Evolutionary conservation across 2,888 invertebrate species (phyloP), one percentile per base, ranked within the genome.

Genomic region (Macropis europaea): DNA sequence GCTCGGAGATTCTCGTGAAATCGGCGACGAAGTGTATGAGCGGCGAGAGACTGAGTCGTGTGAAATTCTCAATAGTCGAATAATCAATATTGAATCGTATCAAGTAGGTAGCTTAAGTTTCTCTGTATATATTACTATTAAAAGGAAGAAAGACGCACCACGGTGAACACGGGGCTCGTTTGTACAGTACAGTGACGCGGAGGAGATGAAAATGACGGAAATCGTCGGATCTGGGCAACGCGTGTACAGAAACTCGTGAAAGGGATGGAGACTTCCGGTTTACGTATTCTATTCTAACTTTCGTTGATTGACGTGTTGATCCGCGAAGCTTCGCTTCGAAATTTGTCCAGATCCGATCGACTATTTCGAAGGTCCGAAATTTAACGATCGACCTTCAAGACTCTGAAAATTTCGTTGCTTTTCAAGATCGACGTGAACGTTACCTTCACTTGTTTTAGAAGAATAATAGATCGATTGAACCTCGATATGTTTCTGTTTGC

Each of bases 401-500:
- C 30, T 11, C 6, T 19, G 3, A 19, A 0, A 11, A 11, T 22
- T 3, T 11, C 32, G 11, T 22, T 45, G 32, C 22, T 38, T 15
- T 32, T 9, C n/a, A n/a, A n/a, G n/a, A n/a, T 56, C 56, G 47
- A 24, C 19, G 34, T 22, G 22, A 15, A 17, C n/a, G 11, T 53
- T 24, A 17, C 36, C 22, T 22, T 30, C 24, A 36, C 4, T 43
- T 17, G 28, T 57, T 50, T 59, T 43, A 59, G 32, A 48, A 52
- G 15, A 19, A 17, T 43, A 48, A 53, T 60, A 54, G 38, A 42
- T 60, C 48, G 52, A 22, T 15, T 38, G 40, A 56, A 68, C 48
- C 75, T 77, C 75, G 78, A 76, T 77, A 73, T 53, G 28, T 78
- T 78, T 76, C 70, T 73, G 73, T 78, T 78, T 76, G 64, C 48